A percentile compares a stretch with the other conserved stretches of the same genome.
Evolutionary conservation across 2,888 invertebrate species (phyloP).

Genomic region (Dryocosmus kuriphilus): DNA sequence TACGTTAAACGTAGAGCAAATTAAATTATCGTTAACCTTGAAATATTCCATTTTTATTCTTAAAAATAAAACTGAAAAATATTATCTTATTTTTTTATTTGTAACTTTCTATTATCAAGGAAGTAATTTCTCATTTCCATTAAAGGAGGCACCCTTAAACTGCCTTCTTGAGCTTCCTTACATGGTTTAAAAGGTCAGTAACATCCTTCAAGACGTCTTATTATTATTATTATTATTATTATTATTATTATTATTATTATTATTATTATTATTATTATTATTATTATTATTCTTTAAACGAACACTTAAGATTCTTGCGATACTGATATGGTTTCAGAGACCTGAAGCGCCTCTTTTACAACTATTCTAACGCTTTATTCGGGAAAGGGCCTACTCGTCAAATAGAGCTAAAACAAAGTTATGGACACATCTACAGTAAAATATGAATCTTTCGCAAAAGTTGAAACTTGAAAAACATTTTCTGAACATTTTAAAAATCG

Average conservation of each 20-base stretch:
- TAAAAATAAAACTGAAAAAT: neutral
- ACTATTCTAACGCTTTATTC: conserved; percentile 11
- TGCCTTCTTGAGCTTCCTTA: neutral
- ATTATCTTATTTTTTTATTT: neutral
- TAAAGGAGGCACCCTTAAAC: neutral
- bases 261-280: conserved; percentile 6
- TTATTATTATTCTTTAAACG: conserved; percentile 11
- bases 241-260: conserved; percentile 5
- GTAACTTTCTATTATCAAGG: neutral
- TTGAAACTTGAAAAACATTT: neutral
- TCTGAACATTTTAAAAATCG: neutral
- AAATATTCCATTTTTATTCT: neutral
- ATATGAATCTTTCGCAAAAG: neutral
- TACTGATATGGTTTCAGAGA: conserved; percentile 20
- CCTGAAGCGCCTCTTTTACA: conserved; percentile 1
- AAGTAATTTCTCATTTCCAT: conserved; percentile 6
- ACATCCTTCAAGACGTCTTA: conserved; percentile 1
- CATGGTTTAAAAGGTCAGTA: conserved; percentile 7
- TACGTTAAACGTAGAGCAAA: neutral
- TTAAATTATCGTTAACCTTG: conserved; percentile 10
- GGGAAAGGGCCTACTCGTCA: neutral
- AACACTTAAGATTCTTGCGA: conserved; percentile 21
- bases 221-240: conserved; percentile 8
- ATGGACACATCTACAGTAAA: neutral
- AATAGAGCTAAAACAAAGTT: conserved; percentile 11